These are phyloP conservation scores for Tholera decimalis DNA, from an alignment of 2,888 invertebrate genomes.

Conservation along the genomic window DNA sequence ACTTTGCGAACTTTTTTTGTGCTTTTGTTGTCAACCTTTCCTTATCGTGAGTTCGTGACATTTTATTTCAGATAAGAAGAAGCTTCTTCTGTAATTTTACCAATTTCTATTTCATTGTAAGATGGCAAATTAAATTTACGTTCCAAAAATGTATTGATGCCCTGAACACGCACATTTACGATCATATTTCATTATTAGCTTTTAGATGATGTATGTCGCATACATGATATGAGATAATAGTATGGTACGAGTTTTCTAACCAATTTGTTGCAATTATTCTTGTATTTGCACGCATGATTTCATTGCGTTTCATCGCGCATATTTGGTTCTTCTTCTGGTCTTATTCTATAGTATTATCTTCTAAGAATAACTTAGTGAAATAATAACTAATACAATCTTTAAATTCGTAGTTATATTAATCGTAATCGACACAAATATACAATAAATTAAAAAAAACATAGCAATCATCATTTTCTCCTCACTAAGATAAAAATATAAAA, in stretches of 20 bases:
- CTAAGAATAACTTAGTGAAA: background rate
- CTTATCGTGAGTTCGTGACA: conserved; percentile 39
- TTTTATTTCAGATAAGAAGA: conserved; percentile 34
- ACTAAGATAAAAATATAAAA: background rate
- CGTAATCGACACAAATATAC: too few relatives aligned
- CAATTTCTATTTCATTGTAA: conserved; percentile 6
- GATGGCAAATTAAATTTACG: conserved; percentile 14
- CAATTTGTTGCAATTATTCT: conserved; percentile 42
- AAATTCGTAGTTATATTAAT: too few relatives aligned
- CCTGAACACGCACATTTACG: conserved; percentile 38
- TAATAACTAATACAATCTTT: background rate
- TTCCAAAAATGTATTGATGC: conserved; percentile 24
- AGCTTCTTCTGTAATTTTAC: conserved; percentile 9
- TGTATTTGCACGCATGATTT: conserved; percentile 40
- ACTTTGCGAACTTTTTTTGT: conserved; percentile 31
- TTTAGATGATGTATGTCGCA: conserved; percentile 21
- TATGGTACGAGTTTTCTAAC: conserved; percentile 45
- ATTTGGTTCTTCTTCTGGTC: background rate
- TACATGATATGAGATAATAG: conserved; percentile 33
- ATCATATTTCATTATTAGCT: conserved; percentile 40
- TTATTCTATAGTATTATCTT: background rate
- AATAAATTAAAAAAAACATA: too few relatives aligned
- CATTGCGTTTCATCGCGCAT: conserved; percentile 15
- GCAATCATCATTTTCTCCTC: conserved; percentile 5
- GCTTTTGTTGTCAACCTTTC: conserved; percentile 32